Percentiles rank a stretch among this genome's conserved stretches.
These are phyloP conservation scores for Quiscalus mexicanus DNA, from an alignment of 2,113 vertebrate species.

Conservation along the genomic window DNA sequence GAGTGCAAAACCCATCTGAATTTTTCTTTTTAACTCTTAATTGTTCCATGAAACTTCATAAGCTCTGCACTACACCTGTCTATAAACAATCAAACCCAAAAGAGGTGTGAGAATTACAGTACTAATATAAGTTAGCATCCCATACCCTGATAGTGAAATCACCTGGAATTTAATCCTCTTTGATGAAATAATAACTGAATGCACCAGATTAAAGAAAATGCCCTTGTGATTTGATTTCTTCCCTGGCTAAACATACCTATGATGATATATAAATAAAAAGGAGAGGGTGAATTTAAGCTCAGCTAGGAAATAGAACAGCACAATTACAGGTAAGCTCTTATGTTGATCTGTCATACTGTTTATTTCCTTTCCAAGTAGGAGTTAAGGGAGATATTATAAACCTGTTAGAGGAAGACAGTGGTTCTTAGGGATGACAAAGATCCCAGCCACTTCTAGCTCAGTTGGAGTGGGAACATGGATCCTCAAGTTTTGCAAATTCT, in stretches of 20 bases:
- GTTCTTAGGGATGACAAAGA: background rate
- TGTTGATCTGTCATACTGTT: background rate
- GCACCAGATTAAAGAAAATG: background rate
- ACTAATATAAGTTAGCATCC: background rate
- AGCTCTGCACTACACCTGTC: background rate
- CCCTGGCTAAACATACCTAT: background rate
- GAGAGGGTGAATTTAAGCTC: background rate
- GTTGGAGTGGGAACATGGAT: background rate
- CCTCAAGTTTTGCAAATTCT: background rate
- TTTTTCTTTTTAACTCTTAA: background rate
- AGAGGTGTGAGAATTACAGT: background rate
- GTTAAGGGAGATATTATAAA: background rate
- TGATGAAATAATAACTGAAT: background rate
- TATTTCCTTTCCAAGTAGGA: background rate
- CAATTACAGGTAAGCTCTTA: background rate
- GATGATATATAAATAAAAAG: background rate
- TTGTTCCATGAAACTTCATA: background rate
- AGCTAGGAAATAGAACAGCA: background rate
- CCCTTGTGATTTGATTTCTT: background rate
- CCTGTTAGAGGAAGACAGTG: background rate
- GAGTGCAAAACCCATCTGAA: background rate
- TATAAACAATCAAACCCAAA: background rate
- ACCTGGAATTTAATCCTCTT: background rate
- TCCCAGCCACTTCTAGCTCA: background rate
- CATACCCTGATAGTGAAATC: background rate